A percentile compares a stretch with the other conserved stretches of the same genome.
These are phyloP conservation scores for Chrysemys picta DNA, from an alignment of 2,113 vertebrate species.

Conservation along the genomic window DNA sequence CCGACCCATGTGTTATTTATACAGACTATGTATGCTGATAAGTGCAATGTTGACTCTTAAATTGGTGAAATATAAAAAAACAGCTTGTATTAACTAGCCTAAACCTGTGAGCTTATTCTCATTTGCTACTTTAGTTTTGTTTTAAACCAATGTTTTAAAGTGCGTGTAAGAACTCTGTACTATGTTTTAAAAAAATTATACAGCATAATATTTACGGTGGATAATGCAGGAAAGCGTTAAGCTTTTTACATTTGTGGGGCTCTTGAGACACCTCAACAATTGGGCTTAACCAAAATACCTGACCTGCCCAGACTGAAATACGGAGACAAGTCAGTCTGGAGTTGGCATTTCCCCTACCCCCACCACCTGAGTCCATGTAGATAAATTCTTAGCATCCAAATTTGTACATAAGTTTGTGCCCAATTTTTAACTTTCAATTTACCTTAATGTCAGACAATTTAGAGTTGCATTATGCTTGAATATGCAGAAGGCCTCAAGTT, in stretches of 20 bases:
- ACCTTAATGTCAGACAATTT: not conserved
- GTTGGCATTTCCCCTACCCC: not conserved
- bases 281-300: not conserved
- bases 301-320: not conserved
- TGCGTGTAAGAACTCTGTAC: not conserved
- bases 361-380: not conserved
- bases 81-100: no score
- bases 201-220: not conserved
- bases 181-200: not conserved
- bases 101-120: no score
- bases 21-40: no score
- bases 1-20: no score
- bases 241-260: not conserved
- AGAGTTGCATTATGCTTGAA: not conserved
- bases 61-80: no score
- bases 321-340: not conserved
- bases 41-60: no score
- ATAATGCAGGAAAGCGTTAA: not conserved
- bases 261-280: not conserved
- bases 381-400: not conserved
- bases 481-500: not conserved
- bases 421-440: not conserved
- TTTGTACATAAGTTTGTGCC: not conserved
- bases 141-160: not conserved
- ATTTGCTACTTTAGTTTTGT: not conserved